phyloP scores from a whole-genome alignment of 2,113 vertebrate species.

The Leptocoma aspasia region DNA sequence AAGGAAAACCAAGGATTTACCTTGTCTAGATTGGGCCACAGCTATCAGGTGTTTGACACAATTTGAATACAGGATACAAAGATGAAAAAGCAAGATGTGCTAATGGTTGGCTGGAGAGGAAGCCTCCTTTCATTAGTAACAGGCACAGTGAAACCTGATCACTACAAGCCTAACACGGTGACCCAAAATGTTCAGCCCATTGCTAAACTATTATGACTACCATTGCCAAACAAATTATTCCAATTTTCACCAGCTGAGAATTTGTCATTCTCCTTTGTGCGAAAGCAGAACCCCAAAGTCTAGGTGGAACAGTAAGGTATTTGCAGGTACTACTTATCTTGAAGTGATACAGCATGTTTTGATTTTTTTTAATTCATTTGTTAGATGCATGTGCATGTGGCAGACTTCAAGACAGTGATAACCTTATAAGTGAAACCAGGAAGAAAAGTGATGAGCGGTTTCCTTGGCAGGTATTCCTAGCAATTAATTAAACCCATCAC shows the following conservation, averaged over 20 bases:
- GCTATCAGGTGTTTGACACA: neutral
- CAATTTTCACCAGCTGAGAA: neutral
- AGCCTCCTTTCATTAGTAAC: neutral
- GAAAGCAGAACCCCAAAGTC: neutral
- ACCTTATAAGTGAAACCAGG: neutral
- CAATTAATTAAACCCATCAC: neutral
- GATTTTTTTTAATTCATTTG: neutral
- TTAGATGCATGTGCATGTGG: constrained; percentile 74
- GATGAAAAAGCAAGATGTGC: neutral
- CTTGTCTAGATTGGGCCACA: neutral
- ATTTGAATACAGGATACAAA: neutral
- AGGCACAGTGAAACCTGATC: neutral
- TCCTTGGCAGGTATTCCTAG: constrained; percentile 86
- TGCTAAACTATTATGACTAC: neutral
- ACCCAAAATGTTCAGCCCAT: neutral
- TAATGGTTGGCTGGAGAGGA: neutral
- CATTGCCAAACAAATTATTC: neutral
- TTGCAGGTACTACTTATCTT: neutral
- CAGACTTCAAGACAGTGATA: neutral
- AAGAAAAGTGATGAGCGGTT: constrained; percentile 49
- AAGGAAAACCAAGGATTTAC: neutral
- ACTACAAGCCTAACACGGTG: neutral
- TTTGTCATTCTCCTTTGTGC: neutral
- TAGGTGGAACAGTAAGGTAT: neutral
- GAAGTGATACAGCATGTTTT: neutral